These are phyloP conservation scores for Agrypnia vestita DNA, from an alignment of 1,140 invertebrate genomes.

Conservation along the genomic window DNA sequence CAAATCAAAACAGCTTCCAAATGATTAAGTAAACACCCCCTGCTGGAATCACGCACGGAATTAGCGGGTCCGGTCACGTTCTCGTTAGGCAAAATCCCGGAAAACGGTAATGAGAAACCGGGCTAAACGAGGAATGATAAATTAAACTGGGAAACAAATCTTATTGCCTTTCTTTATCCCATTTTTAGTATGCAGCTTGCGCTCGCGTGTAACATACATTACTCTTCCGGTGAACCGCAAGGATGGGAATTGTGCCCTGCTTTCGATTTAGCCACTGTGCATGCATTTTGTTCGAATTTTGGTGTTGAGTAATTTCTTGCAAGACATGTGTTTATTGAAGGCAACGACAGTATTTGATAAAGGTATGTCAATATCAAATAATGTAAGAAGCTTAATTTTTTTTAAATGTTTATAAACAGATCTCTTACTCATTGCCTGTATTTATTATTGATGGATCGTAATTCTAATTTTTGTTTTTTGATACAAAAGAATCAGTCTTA, in stretches of 20 bases:
- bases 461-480: too few species aligned
- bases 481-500: too few species aligned
- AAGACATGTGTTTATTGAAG: too few species aligned
- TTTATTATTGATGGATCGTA: too few species aligned
- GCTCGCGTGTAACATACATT: slow-evolving; percentile 38
- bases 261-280: background rate
- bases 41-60: slow-evolving; percentile 35
- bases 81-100: background rate
- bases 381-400: too few species aligned
- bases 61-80: slow-evolving; percentile 29
- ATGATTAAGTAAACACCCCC: background rate
- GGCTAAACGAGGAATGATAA: slow-evolving; percentile 59
- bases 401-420: too few species aligned
- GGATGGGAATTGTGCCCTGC: background rate
- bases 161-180: slow-evolving; percentile 55
- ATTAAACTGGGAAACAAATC: slow-evolving; percentile 60
- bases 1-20: background rate
- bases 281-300: too few species aligned
- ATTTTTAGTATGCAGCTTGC: slow-evolving; percentile 56
- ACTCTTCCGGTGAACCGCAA: background rate
- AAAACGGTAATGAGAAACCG: slow-evolving; percentile 54
- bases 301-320: too few species aligned
- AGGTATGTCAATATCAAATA: too few species aligned
- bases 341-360: too few species aligned
- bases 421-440: too few species aligned